phyloP scores from a whole-genome alignment of 2,113 vertebrate genomes.

The Equus przewalskii region DNA sequence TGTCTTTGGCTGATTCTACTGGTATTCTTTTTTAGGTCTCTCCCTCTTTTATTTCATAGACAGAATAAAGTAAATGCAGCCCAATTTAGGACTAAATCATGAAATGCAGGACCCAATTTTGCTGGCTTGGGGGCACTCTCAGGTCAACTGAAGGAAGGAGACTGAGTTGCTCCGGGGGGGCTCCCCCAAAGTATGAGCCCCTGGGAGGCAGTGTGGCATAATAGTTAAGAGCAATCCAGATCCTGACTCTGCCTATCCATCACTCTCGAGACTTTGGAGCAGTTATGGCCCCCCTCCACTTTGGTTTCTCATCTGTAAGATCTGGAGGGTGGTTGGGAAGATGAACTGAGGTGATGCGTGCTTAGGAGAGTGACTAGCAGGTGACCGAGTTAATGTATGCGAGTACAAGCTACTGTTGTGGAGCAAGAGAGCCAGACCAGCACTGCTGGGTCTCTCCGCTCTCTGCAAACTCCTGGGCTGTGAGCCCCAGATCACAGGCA shows the following conservation, averaged over 20 bases:
- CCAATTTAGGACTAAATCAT: neutral
- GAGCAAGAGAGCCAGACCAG: fast-evolving
- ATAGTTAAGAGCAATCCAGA: neutral
- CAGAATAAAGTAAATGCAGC: neutral
- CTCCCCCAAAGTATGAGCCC: neutral
- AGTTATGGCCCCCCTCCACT: neutral
- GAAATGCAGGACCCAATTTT: neutral
- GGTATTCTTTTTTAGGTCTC: neutral
- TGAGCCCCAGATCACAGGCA: fast-evolving
- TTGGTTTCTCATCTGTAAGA: neutral
- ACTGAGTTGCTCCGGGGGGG: fast-evolving
- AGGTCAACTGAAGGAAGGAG: neutral
- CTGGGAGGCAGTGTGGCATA: neutral
- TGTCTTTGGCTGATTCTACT: neutral
- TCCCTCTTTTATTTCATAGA: neutral
- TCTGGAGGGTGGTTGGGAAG: neutral
- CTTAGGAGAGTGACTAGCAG: neutral
- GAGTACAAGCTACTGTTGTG: fast-evolving
- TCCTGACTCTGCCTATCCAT: neutral
- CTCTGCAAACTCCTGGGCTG: neutral
- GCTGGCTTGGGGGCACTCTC: neutral
- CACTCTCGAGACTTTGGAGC: neutral
- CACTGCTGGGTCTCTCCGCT: fast-evolving
- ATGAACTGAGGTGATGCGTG: neutral
- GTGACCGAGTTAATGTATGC: neutral